These are phyloP conservation scores for Cephus sareptanus DNA, from an alignment of 2,888 invertebrate species.

Conservation along the genomic window DNA sequence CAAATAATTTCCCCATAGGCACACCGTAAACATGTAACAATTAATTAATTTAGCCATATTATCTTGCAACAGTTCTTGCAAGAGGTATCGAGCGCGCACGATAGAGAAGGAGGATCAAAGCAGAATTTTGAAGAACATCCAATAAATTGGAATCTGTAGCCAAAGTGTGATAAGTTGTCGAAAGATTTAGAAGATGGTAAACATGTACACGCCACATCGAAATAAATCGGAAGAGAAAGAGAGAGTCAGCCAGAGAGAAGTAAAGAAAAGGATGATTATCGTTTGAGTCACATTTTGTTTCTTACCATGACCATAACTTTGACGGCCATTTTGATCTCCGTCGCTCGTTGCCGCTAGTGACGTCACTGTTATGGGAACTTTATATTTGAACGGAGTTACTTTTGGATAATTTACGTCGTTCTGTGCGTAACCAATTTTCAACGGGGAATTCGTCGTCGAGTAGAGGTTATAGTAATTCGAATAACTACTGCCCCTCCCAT, in stretches of 20 bases:
- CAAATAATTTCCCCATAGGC: too few species aligned
- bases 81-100: not conserved
- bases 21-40: too few species aligned
- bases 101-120: too few species aligned
- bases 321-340: constrained; percentile 50
- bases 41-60: too few species aligned
- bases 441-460: constrained; percentile 37
- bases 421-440: constrained; percentile 48
- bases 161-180: too few species aligned
- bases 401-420: constrained; percentile 55
- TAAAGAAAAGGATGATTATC: constrained; percentile 5
- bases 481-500: constrained; percentile 38
- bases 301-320: constrained; percentile 61
- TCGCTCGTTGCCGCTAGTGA: constrained; percentile 49
- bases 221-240: not conserved
- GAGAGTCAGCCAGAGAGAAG: not conserved
- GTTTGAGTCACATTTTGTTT: constrained; percentile 29
- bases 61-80: too few species aligned
- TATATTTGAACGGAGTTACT: constrained; percentile 58
- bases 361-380: constrained; percentile 45
- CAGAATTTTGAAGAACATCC: too few species aligned
- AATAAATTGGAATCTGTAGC: too few species aligned
- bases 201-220: not conserved
- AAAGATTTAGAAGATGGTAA: too few species aligned
- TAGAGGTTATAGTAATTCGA: constrained; percentile 29